phyloP scores from a whole-genome alignment of 2,797 vertebrate genomes.

The Pseudopleuronectes americanus region DNA sequence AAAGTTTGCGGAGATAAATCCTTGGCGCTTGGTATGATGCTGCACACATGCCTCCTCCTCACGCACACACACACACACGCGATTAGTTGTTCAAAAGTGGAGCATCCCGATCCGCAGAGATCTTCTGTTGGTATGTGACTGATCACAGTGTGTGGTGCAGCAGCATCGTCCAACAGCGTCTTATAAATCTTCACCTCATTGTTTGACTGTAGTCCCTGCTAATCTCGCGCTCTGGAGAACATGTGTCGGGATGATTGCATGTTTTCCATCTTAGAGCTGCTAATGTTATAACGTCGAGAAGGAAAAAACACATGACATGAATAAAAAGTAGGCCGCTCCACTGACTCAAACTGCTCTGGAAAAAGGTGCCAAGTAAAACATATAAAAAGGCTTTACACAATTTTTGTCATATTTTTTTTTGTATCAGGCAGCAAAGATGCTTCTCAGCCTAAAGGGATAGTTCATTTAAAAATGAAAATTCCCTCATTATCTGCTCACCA shows the following conservation, averaged over 20 bases:
- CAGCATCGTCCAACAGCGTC: slow-evolving; percentile 34
- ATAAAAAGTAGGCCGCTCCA: slow-evolving; percentile 47
- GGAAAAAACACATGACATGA: slow-evolving; percentile 63
- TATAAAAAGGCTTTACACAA: slow-evolving; percentile 5
- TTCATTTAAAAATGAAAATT: too few relatives aligned
- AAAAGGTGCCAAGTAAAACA: slow-evolving; percentile 33
- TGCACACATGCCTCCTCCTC: slow-evolving; percentile 42
- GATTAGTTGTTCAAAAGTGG: slow-evolving; percentile 67
- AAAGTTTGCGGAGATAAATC: slow-evolving; percentile 69
- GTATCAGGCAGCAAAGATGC: neutral
- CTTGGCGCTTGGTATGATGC: slow-evolving; percentile 52
- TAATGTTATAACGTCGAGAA: slow-evolving; percentile 34
- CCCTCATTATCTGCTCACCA: too few relatives aligned
- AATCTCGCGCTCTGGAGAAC: slow-evolving; percentile 61
- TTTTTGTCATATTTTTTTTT: slow-evolving; percentile 21
- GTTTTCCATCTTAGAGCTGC: slow-evolving; percentile 55
- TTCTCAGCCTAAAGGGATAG: too few relatives aligned
- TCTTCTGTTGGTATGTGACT: slow-evolving; percentile 38
- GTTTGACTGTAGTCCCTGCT: slow-evolving; percentile 52
- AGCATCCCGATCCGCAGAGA: slow-evolving; percentile 45
- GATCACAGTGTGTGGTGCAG: slow-evolving; percentile 65
- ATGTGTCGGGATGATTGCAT: slow-evolving; percentile 53
- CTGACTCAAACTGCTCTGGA: slow-evolving; percentile 43
- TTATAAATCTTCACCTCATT: slow-evolving; percentile 59
- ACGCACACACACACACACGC: slow-evolving; percentile 34